Conservation (phyloP, 2,888 invertebrate species). For the Cactoblastis cactorum region DNA sequence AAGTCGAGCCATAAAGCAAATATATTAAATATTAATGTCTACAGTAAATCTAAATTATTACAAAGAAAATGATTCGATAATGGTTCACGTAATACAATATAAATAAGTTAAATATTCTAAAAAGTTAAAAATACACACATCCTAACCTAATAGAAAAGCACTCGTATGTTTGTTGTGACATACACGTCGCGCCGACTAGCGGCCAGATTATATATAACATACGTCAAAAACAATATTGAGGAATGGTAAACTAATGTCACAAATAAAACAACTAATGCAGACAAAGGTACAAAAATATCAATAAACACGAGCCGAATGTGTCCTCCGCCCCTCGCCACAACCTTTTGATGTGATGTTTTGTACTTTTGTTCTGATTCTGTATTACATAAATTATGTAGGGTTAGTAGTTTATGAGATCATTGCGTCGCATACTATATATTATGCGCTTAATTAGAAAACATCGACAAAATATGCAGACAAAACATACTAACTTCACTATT, state of each 20-base stretch:
- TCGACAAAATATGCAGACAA: slow-evolving; percentile 75
- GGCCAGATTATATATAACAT: slow-evolving; percentile 36
- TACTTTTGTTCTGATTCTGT: slow-evolving; percentile 72
- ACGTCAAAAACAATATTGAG: slow-evolving; percentile 58
- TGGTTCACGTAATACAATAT: slow-evolving; percentile 76
- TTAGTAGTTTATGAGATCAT: slow-evolving; percentile 79
- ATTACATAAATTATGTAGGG: slow-evolving; percentile 57
- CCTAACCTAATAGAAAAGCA: slow-evolving; percentile 78
- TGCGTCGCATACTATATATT: slow-evolving; percentile 59
- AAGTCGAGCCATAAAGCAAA: slow-evolving; percentile 70
- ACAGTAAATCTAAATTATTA: slow-evolving; percentile 76
- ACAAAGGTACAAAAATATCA: slow-evolving; percentile 74
- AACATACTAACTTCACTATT: slow-evolving; percentile 56
- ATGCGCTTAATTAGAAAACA: slow-evolving; percentile 72
- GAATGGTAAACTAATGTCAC: slow-evolving; percentile 63
- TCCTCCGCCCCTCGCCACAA: slow-evolving; percentile 27
- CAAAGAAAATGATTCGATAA: slow-evolving; percentile 75
- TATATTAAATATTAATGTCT: slow-evolving; percentile 77
- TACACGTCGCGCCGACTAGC: slow-evolving; percentile 36
- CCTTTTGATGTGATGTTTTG: slow-evolving; percentile 45
- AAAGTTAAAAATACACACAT: slow-evolving; percentile 78
- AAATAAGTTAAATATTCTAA: slow-evolving; percentile 80
- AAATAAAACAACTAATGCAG: slow-evolving; percentile 64
- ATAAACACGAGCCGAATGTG: slow-evolving; percentile 51
- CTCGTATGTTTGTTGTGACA: slow-evolving; percentile 59